phyloP scores from a whole-genome alignment of 2,113 vertebrate species.

The Dendrocopos noguchii region DNA sequence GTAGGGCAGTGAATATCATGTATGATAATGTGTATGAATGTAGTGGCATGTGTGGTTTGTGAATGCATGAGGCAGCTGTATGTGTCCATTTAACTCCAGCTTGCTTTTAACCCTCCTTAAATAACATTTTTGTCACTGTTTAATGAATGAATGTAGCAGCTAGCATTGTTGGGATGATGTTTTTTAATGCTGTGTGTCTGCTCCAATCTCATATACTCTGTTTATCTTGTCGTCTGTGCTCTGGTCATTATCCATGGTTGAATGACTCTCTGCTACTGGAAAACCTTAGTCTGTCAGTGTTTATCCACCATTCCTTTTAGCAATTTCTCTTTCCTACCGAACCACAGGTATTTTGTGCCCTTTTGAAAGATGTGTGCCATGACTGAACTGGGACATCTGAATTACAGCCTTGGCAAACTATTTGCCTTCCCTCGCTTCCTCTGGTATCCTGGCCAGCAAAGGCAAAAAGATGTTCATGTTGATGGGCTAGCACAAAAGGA shows the following conservation, averaged over 20 bases:
- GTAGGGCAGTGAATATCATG: neutral
- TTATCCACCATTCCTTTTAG: neutral
- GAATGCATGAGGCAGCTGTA: neutral
- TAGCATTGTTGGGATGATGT: constrained; percentile 11
- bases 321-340: neutral
- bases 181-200: constrained; percentile 53
- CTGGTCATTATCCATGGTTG: constrained; percentile 33
- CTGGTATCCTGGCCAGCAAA: neutral
- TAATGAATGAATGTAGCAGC: constrained; percentile 51
- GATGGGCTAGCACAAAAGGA: neutral
- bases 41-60: neutral
- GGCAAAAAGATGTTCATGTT: neutral
- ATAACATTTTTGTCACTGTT: constrained; percentile 44
- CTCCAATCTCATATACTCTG: constrained; percentile 43
- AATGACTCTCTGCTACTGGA: constrained; percentile 20
- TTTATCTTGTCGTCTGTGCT: constrained; percentile 36
- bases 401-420: neutral
- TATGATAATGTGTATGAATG: neutral
- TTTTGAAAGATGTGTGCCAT: neutral
- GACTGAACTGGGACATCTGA: neutral
- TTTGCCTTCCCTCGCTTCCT: neutral
- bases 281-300: neutral
- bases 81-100: neutral
- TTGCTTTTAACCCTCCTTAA: constrained; percentile 26
- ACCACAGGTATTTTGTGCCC: neutral